A percentile compares a stretch with the other conserved stretches of the same genome.
Conservation (phyloP, 2,797 vertebrate species). For the Enteromius fasciolatus region DNA sequence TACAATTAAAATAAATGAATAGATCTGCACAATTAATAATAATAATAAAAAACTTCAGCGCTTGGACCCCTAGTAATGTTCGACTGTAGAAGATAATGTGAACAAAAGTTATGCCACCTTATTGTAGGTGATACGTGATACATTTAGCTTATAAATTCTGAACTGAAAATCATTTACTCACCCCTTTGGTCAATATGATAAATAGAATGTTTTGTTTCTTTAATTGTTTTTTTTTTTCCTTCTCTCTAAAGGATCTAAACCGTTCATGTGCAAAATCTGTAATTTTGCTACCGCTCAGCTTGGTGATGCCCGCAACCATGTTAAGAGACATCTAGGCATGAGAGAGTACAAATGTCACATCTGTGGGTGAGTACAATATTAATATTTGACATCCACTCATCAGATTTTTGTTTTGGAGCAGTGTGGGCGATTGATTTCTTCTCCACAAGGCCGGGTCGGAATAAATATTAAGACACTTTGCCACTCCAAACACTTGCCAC, state of each 20-base stretch:
- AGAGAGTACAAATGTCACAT: slow-evolving; percentile 98
- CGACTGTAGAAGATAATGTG: no score
- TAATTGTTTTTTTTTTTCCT: neutral
- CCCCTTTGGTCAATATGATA: neutral
- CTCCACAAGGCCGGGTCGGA: no score
- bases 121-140: neutral
- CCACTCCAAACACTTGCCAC: no score
- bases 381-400: no score
- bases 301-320: slow-evolving; percentile 97
- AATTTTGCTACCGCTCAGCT: slow-evolving; percentile 98
- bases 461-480: no score
- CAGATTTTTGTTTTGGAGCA: no score
- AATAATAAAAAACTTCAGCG: no score
- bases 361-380: slow-evolving; percentile 90
- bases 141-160: neutral
- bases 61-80: no score
- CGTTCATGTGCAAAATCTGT: slow-evolving; percentile 99
- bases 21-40: no score
- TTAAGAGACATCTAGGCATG: slow-evolving; percentile 99
- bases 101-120: neutral
- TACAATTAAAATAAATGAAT: no score
- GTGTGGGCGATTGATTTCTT: no score
- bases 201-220: neutral
- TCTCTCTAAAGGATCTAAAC: slow-evolving; percentile 89
- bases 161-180: neutral